Evolutionary conservation across 1,140 invertebrate species (phyloP).

Genomic region (Lordiphosa mommai): DNA sequence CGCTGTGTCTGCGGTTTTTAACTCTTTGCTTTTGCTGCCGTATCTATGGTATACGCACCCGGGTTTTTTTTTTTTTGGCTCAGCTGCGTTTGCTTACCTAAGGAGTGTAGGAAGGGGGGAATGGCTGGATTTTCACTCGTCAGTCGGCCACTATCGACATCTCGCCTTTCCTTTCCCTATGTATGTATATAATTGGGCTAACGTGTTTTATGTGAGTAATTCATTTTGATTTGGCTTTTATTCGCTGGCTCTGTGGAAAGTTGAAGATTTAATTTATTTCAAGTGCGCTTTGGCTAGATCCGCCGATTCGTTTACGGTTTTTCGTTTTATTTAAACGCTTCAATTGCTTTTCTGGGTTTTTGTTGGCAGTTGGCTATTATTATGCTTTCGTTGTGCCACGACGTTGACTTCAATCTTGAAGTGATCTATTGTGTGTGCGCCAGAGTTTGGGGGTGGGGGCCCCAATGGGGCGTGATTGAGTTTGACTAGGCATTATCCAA

Average conservation of each 20-base stretch:
- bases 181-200: constrained; percentile 43
- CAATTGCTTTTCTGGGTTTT: constrained; percentile 58
- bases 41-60: constrained; percentile 4
- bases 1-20: constrained; percentile 23
- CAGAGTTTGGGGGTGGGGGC: neutral
- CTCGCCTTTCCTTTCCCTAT: constrained; percentile 2
- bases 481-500: constrained; percentile 35
- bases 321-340: constrained; percentile 57
- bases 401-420: constrained; percentile 55
- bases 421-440: constrained; percentile 58
- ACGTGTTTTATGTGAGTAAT: constrained; percentile 41
- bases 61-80: constrained; percentile 31
- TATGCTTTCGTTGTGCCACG: constrained; percentile 5
- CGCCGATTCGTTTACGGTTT: constrained; percentile 44
- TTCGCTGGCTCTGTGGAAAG: constrained; percentile 21
- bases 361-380: constrained; percentile 17
- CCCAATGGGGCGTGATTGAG: constrained; percentile 27
- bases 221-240: constrained; percentile 28
- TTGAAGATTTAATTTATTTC: constrained; percentile 76
- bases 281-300: constrained; percentile 39
- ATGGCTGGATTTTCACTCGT: constrained; percentile 10
- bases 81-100: constrained; percentile 26
- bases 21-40: constrained; percentile 13
- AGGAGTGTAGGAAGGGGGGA: constrained; percentile 11
- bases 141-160: neutral